These are phyloP conservation scores for Resseliella maxima DNA, from an alignment of 2,888 invertebrate species.

Conservation along the genomic window DNA sequence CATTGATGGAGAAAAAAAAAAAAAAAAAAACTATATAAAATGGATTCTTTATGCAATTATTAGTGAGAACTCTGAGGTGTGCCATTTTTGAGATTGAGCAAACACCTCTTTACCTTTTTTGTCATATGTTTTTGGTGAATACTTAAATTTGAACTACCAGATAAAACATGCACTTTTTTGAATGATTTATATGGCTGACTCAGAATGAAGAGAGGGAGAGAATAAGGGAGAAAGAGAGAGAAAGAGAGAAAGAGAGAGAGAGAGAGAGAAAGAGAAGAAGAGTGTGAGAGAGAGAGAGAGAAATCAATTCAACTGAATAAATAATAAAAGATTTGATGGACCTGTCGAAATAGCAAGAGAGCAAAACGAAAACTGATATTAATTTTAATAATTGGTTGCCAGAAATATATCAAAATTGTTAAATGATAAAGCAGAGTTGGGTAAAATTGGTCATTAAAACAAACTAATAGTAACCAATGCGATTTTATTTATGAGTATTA, in stretches of 20 bases:
- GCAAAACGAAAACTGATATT: background rate
- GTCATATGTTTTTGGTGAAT: background rate
- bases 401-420: slow-evolving; percentile 54
- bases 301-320: background rate
- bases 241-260: background rate
- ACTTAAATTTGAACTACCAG: background rate
- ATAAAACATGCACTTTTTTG: background rate
- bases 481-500: background rate
- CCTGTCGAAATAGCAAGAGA: slow-evolving; percentile 36
- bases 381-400: slow-evolving; percentile 51
- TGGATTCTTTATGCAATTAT: background rate
- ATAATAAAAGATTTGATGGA: slow-evolving; percentile 38
- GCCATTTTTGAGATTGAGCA: background rate
- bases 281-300: background rate
- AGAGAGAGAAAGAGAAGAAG: background rate
- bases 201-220: background rate
- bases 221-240: background rate
- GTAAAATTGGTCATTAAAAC: background rate
- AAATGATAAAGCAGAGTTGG: slow-evolving; percentile 30
- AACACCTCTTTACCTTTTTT: background rate
- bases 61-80: background rate
- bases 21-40: background rate
- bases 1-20: background rate
- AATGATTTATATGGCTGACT: background rate
- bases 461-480: background rate